phyloP scores from a whole-genome alignment of 2,797 vertebrate species.

The Lagorchestes hirsutus region DNA sequence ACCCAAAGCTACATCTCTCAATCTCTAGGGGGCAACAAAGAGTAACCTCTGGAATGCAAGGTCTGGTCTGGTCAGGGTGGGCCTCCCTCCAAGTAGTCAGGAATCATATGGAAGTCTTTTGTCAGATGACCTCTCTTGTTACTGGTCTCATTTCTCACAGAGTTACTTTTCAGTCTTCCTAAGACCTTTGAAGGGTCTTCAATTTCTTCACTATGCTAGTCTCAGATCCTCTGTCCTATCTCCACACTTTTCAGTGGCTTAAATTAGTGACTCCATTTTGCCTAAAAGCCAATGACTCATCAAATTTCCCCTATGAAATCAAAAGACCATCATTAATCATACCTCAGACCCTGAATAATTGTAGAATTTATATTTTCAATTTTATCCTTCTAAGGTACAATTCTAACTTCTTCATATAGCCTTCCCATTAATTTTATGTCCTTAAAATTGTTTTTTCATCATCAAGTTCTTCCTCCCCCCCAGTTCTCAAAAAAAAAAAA shows the following conservation, averaged over 20 bases:
- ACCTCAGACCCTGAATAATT: not conserved
- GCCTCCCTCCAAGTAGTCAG: not conserved
- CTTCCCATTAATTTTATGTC: not conserved
- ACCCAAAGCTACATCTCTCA: not conserved
- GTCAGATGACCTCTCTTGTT: not conserved
- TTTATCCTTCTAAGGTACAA: not conserved
- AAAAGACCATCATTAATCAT: not conserved
- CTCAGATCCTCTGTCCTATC: too few species aligned
- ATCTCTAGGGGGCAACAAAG: not conserved
- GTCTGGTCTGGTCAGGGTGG: not conserved
- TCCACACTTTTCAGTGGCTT: not conserved
- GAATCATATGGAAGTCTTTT: not conserved
- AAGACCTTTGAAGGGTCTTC: not conserved
- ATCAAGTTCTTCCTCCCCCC: not conserved
- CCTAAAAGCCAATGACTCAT: not conserved
- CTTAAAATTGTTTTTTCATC: not conserved
- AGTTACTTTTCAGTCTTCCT: not conserved
- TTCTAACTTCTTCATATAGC: not conserved
- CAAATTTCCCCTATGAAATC: not conserved
- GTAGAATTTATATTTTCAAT: not conserved
- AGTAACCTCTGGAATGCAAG: not conserved
- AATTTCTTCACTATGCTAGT: not conserved
- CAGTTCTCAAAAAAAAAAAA: not conserved
- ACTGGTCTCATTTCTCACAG: not conserved
- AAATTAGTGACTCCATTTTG: not conserved